Evolutionary conservation across 2,888 invertebrate species (phyloP), one percentile per base, ranked within the genome.

Genomic region (Diachrysia chrysitis): DNA sequence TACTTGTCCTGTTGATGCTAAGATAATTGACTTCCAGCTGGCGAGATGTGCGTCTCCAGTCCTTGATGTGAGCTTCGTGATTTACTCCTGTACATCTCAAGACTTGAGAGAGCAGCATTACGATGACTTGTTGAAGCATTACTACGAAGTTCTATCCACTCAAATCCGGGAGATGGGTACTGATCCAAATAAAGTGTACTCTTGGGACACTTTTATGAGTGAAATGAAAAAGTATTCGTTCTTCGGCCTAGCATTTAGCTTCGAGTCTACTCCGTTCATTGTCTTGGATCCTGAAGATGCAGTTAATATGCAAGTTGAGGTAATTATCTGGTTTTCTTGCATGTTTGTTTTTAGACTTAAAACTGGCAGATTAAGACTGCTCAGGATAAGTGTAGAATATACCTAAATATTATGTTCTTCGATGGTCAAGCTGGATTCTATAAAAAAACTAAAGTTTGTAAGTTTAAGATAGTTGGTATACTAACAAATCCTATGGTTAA

Each of bases 11-110:
- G 71, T 89, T 6, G 93, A 94, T 67, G 95, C 95, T 0, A 95
- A 96, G 78, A 93, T 97, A 69, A 96, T 97, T 42, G 97, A 97
- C 83, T 97, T 97, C 79, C 97, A 97, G 86, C 83, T 97, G 55
- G 89, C 96, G 0, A 95, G 96, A 84, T 96, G 94, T 73, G 95
- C 95, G 0, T 95, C 96, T 21, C 96, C 97, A 0, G 93, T 96
- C 0, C 84, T 96, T 2, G 97, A 97, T 83, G 58, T 97, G 12
- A 83, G 93, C 0, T 97, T 97, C 78, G 69, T 91, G 1, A 87
- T 93, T 29, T 94, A 92, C 69, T 93, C 97, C 0, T 97, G 97
- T 76, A 96, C 97, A 0, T 94, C 95, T 23, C 91, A 96, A 77
- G 89, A 95, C 19, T 82, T 97, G 37, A 92, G 97, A 6, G 89